Conservation (phyloP, 2,888 invertebrate species). For the Tryphoninae sp. region DNA sequence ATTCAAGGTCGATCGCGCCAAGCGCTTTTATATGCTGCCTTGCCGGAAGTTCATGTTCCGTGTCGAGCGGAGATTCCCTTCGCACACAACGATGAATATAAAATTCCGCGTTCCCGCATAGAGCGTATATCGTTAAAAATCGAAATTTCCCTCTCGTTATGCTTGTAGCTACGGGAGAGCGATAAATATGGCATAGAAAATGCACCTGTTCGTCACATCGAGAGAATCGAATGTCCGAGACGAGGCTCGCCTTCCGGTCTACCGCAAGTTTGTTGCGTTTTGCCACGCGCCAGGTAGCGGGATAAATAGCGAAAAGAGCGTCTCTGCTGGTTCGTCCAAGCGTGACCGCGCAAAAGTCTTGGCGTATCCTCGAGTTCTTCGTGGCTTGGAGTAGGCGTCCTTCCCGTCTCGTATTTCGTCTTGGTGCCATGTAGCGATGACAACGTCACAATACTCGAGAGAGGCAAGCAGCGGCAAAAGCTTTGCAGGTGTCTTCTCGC, state of each 20-base stretch:
- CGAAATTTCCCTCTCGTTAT: constrained; percentile 5
- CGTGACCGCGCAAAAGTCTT: constrained; percentile 32
- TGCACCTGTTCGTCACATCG: constrained; percentile 1
- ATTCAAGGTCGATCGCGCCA: constrained; percentile 26
- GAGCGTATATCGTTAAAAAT: neutral
- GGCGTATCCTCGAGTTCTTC: neutral
- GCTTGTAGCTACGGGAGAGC: neutral
- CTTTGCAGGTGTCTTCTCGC: constrained; percentile 45
- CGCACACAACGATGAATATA: neutral
- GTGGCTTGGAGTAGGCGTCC: constrained; percentile 21
- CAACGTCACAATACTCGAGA: neutral
- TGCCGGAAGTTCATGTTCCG: constrained; percentile 42
- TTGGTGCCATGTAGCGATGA: neutral
- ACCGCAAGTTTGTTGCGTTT: constrained; percentile 46
- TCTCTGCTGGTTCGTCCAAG: constrained; percentile 38
- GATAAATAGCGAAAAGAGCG: constrained; percentile 54
- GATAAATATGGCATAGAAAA: neutral
- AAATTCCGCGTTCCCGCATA: neutral
- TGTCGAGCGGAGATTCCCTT: constrained; percentile 25
- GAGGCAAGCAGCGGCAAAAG: constrained; percentile 32
- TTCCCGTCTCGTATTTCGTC: constrained; percentile 23
- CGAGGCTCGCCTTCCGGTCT: constrained; percentile 53
- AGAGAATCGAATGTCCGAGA: neutral
- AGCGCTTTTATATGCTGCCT: constrained; percentile 9
- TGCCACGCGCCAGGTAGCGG: constrained; percentile 56